Evolutionary conservation across 2,888 invertebrate genomes (phyloP).

Genomic region (Amphipyra tragopoginis): DNA sequence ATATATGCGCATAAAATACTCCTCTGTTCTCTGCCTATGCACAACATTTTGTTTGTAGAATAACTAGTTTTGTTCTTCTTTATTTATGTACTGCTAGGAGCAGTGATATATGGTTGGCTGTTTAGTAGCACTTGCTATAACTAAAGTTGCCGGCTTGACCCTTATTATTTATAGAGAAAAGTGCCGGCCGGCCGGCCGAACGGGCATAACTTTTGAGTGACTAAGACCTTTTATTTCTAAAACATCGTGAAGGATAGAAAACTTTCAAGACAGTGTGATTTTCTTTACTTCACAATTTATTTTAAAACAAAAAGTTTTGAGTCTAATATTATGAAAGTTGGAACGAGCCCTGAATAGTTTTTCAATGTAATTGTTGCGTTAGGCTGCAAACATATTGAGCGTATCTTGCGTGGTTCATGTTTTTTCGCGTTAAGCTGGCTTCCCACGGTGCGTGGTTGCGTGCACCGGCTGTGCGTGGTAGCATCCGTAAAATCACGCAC

Average conservation of each 20-base stretch:
- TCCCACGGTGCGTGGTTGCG: too few species aligned
- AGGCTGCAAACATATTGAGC: too few species aligned
- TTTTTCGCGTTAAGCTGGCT: too few species aligned
- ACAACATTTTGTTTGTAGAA: slow-evolving; percentile 16
- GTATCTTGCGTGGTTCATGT: too few species aligned
- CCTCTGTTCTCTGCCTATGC: not conserved
- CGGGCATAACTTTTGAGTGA: slow-evolving; percentile 45
- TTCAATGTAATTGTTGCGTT: slow-evolving; percentile 20
- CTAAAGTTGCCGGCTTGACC: slow-evolving; percentile 47
- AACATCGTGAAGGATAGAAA: slow-evolving; percentile 36
- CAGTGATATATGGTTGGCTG: slow-evolving; percentile 25
- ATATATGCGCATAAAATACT: slow-evolving; percentile 21
- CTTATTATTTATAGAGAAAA: slow-evolving; percentile 54
- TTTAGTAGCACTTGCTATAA: slow-evolving; percentile 29
- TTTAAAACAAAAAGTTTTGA: slow-evolving; percentile 39
- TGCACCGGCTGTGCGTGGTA: too few species aligned
- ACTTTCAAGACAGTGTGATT: slow-evolving; percentile 45
- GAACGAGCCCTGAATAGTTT: slow-evolving; percentile 31
- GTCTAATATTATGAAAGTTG: slow-evolving; percentile 42
- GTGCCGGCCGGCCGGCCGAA: slow-evolving; percentile 12
- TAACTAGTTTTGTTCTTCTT: slow-evolving; percentile 28
- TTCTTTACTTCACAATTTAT: slow-evolving; percentile 47
- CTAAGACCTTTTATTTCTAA: slow-evolving; percentile 41
- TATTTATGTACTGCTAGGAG: slow-evolving; percentile 33
- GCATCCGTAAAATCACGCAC: too few species aligned